Evolutionary conservation across 37 sponge, comb jelly and placozoan species (phyloP), one percentile per base, ranked within the genome.

Genomic region (Beroe ovata): DNA sequence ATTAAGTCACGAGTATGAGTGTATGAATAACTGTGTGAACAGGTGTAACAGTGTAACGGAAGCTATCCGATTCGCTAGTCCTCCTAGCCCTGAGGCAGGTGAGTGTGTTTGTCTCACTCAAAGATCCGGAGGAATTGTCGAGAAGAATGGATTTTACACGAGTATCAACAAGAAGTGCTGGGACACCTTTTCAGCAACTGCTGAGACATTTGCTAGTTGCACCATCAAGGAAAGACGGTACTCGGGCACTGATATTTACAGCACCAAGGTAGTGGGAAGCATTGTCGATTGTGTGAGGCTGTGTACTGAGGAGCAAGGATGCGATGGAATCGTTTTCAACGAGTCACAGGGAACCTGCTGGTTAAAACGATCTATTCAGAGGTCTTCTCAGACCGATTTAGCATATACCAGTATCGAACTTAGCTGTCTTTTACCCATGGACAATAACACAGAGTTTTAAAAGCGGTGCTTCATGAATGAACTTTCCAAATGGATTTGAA

Each of bases 81-180:
- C 6, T 6, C 54, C 54, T 47, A 66, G 69, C 34, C 69, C 69
- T 26, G 69, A 66, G 2, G 69, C 69, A 4, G 69, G 69, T 14
- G 6, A 66, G 35, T 66, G 69, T 37, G 30, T 11, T 18, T 66
- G 69, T 30, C 8, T 66, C 2, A 30, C 16, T 11, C 32, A 66
- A 30, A 66, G 69, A 66, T 0, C 32, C 14, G 69, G 69, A 2
- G 25, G 30, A 29, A 25, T 66, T 18, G 14, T 30, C 35, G 69
- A 66, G 16, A 26, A 19, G 4, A 66, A 66, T 18, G 69, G 69
- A 14, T 66, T 66, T 37, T 66, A 32, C 69, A 29, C 69, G 36
- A 66, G 69, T 30, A 66, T 66, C 36, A 66, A 33, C 69, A 26
- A 30, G 16, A 4, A 34, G 18, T 66, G 69, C 30, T 66, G 69